Evolutionary conservation across 2,797 vertebrate species (phyloP).

Genomic region (Intellagama lesueurii): DNA sequence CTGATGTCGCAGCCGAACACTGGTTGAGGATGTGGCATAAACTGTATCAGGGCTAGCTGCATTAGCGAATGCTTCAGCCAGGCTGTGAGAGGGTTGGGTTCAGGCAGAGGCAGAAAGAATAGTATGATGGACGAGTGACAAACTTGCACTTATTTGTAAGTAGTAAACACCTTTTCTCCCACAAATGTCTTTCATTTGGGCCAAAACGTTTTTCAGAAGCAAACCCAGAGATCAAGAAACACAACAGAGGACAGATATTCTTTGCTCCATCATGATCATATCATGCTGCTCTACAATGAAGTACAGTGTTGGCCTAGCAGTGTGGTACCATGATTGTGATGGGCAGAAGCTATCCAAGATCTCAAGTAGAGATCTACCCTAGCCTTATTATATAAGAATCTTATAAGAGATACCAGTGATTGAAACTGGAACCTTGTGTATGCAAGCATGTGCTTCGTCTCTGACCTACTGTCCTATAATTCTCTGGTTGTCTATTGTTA

Average conservation of each 20-base stretch:
- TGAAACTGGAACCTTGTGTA: not conserved
- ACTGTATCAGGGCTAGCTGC: constrained; percentile 86
- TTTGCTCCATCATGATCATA: not conserved
- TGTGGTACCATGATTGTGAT: not conserved
- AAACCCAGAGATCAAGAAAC: not conserved
- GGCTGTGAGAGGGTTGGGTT: constrained; percentile 84
- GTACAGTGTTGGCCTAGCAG: not conserved
- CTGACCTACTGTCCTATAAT: too few species aligned
- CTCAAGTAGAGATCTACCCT: not conserved
- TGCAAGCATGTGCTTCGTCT: not conserved
- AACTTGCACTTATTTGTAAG: constrained; percentile 66
- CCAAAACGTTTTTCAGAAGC: not conserved
- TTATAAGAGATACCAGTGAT: not conserved
- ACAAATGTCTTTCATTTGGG: constrained; percentile 47
- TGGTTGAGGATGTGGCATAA: constrained; percentile 86
- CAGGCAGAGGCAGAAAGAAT: constrained; percentile 84
- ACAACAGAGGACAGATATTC: not conserved
- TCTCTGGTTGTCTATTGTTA: not conserved
- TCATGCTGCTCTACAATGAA: not conserved
- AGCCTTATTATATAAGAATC: not conserved
- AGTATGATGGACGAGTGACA: constrained; percentile 80
- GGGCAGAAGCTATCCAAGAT: not conserved
- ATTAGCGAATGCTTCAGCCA: constrained; percentile 87
- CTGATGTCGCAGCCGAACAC: constrained; percentile 88
- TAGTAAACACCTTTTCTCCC: constrained; percentile 68